Percentiles rank a stretch among this genome's conserved stretches.
Evolutionary conservation across 2,888 invertebrate genomes (phyloP).

Genomic region (Carabus problematicus): DNA sequence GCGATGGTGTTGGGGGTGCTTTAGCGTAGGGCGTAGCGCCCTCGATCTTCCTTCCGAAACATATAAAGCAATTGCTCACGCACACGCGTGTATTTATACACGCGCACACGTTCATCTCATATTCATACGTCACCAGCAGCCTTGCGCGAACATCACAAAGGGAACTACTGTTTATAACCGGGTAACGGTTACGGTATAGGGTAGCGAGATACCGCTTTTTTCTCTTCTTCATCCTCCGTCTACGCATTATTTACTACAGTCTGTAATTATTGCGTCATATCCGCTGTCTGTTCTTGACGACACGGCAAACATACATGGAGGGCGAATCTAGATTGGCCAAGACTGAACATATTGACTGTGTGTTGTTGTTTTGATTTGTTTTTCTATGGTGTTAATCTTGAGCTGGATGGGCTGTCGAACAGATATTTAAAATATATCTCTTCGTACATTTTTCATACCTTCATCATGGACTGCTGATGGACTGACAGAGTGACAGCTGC

Average conservation of each 20-base stretch:
- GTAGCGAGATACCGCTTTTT: slow-evolving; percentile 27
- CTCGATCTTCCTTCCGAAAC: slow-evolving; percentile 56
- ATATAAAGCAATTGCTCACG: slow-evolving; percentile 54
- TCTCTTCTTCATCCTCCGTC: background rate
- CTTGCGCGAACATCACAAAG: slow-evolving; percentile 25
- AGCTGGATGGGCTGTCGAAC: too few relatives aligned
- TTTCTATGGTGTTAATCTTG: too few relatives aligned
- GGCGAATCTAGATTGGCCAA: background rate
- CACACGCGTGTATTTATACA: slow-evolving; percentile 27
- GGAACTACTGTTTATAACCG: too few relatives aligned
- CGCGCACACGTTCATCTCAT: slow-evolving; percentile 32
- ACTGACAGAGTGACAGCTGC: too few relatives aligned
- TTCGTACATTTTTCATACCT: too few relatives aligned
- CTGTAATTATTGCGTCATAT: slow-evolving; percentile 37
- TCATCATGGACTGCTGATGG: too few relatives aligned
- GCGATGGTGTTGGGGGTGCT: background rate
- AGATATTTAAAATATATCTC: too few relatives aligned
- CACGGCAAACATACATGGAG: too few relatives aligned
- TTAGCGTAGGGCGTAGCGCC: slow-evolving; percentile 31
- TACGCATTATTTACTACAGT: slow-evolving; percentile 30
- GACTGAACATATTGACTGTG: too few relatives aligned
- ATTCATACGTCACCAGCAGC: slow-evolving; percentile 40
- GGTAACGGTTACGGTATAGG: background rate
- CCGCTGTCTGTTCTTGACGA: slow-evolving; percentile 12
- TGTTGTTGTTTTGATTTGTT: too few relatives aligned